A percentile compares a stretch with the other conserved stretches of the same genome.
These are phyloP conservation scores for Alaudala cheleensis DNA, from an alignment of 2,113 vertebrate genomes.

Conservation along the genomic window DNA sequence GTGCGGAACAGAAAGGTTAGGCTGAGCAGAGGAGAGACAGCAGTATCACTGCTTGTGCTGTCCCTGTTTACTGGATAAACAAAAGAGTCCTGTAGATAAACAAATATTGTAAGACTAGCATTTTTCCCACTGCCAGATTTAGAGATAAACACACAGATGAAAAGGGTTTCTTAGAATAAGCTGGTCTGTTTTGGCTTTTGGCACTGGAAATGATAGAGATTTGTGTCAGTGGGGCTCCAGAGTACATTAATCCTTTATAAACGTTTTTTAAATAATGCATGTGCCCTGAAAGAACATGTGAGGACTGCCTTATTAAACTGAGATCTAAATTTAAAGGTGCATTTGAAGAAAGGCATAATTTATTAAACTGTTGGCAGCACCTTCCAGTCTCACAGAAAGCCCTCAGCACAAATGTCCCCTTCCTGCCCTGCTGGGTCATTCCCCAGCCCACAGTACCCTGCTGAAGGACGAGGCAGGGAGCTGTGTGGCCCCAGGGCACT, in stretches of 20 bases:
- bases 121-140: neutral
- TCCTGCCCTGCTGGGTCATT: neutral
- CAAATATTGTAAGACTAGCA: neutral
- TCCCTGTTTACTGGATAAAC: neutral
- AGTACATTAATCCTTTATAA: constrained; percentile 63
- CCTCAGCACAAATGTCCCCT: neutral
- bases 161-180: constrained; percentile 11
- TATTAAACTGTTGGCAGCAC: neutral
- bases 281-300: constrained; percentile 33
- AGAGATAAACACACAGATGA: neutral
- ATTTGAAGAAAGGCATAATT: neutral
- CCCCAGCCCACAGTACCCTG: neutral
- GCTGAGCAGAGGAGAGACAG: neutral
- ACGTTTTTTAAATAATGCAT: constrained; percentile 62
- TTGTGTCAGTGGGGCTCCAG: constrained; percentile 31
- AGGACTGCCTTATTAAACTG: constrained; percentile 24
- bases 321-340: constrained; percentile 37
- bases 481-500: accelerated
- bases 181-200: constrained; percentile 11
- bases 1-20: neutral
- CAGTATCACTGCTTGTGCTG: neutral
- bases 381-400: neutral
- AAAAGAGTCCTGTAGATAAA: neutral
- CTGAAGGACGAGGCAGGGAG: neutral
- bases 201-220: constrained; percentile 24